Percentiles rank a stretch among this genome's conserved stretches.
Evolutionary conservation across 2,797 vertebrate species (phyloP).

Genomic region (Synaphobranchus kaupii): DNA sequence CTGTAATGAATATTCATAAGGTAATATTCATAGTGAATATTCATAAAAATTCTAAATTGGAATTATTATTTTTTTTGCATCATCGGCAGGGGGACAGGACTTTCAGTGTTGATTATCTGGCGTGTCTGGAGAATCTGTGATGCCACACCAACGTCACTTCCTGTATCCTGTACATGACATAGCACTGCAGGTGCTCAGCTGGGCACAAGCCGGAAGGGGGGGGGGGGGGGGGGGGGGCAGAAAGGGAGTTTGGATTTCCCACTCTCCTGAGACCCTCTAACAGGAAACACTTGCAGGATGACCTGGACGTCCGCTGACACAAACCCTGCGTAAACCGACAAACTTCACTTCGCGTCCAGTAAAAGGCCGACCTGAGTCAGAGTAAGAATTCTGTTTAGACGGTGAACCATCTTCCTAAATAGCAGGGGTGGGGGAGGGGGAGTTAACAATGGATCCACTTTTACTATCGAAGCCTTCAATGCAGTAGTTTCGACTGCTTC

Average conservation of each 20-base stretch:
- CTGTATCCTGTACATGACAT: background rate
- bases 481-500: background rate
- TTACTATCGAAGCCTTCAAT: background rate
- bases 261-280: background rate
- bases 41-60: too few relatives aligned
- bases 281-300: slow-evolving; percentile 5
- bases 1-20: background rate
- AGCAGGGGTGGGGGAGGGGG: background rate
- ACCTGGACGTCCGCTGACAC: background rate
- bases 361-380: background rate
- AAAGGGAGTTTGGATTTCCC: background rate
- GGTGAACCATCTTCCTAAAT: background rate
- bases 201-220: background rate
- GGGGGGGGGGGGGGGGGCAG: background rate
- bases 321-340: background rate
- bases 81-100: background rate
- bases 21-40: too few relatives aligned
- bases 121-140: background rate
- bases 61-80: background rate
- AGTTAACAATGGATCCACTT: background rate
- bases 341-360: background rate
- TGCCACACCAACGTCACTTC: background rate
- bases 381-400: background rate
- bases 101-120: background rate
- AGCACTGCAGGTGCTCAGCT: background rate